These are phyloP conservation scores for Amblyraja radiata DNA, from an alignment of 2,797 vertebrate species.

Conservation along the genomic window DNA sequence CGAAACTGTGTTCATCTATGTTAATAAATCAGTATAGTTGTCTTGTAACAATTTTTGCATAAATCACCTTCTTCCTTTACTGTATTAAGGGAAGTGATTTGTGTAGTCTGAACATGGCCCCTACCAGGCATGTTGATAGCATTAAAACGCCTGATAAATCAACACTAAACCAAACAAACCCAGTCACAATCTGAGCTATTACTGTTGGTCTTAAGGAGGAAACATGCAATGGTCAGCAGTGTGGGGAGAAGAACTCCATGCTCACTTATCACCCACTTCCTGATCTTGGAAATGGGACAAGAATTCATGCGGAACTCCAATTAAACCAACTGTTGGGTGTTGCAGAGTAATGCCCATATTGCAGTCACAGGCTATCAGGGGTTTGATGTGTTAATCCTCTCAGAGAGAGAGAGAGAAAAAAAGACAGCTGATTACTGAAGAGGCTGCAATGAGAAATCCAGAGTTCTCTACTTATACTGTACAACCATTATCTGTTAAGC, in stretches of 20 bases:
- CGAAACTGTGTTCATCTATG: conserved; percentile 20
- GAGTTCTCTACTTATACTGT: not conserved
- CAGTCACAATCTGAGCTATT: not conserved
- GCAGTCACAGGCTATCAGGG: not conserved
- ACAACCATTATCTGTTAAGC: not conserved
- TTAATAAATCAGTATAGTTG: conserved; percentile 22
- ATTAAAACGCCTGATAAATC: conserved; percentile 6
- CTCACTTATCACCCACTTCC: not conserved
- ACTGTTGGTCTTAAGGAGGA: not conserved
- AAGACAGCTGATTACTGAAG: not conserved
- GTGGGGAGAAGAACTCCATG: not conserved
- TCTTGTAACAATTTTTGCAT: not conserved
- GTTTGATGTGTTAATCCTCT: conserved; percentile 23
- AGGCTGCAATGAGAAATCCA: not conserved
- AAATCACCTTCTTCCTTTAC: not conserved
- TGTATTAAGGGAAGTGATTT: not conserved
- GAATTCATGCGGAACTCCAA: conserved; percentile 27
- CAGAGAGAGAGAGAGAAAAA: not conserved
- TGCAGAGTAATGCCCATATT: conserved; percentile 19
- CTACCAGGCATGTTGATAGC: not conserved
- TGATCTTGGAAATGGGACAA: not conserved
- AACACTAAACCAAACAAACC: conserved; percentile 8
- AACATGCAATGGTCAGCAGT: conserved; percentile 2
- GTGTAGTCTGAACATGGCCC: not conserved
- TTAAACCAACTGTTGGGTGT: conserved; percentile 21